These are phyloP conservation scores for Brachionus calyciflorus DNA, from an alignment of 1,140 invertebrate species.

Conservation along the genomic window DNA sequence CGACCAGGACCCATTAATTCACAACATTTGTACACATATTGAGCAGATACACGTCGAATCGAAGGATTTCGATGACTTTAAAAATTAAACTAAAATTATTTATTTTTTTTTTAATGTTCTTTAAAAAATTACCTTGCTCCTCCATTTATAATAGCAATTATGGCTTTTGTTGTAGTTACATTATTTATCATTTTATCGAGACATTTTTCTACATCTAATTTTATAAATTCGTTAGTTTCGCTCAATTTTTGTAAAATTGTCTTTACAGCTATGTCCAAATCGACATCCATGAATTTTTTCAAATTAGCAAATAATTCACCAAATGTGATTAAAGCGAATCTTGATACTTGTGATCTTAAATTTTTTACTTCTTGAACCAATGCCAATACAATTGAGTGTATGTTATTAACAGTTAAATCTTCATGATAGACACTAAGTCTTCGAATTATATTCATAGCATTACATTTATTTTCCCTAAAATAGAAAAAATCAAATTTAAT, in stretches of 20 bases:
- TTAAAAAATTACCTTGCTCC: conserved; percentile 66
- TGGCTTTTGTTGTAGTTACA: conserved; percentile 54
- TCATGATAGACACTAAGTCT: conserved; percentile 71
- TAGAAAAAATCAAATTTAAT: conserved; percentile 21
- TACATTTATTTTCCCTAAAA: conserved; percentile 74
- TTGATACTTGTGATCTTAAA: conserved; percentile 81
- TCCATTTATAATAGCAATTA: conserved; percentile 65
- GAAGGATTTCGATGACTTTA: conserved; percentile 77
- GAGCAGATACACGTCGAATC: conserved; percentile 74
- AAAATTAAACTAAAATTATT: conserved; percentile 51
- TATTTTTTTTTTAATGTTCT: conserved; percentile 49
- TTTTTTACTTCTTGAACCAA: conserved; percentile 75
- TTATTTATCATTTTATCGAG: conserved; percentile 75
- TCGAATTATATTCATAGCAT: conserved; percentile 71
- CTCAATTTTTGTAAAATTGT: conserved; percentile 79
- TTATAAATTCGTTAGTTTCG: conserved; percentile 85
- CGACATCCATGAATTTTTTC: conserved; percentile 72
- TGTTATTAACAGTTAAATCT: conserved; percentile 65
- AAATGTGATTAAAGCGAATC: conserved; percentile 75
- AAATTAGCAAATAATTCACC: conserved; percentile 72
- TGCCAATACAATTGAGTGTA: conserved; percentile 68
- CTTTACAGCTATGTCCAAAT: conserved; percentile 77
- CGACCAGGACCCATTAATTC: conserved; percentile 72
- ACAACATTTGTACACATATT: conserved; percentile 69
- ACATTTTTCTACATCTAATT: conserved; percentile 78